These are phyloP conservation scores for Chrysomallon squamiferum DNA, from an alignment of 1,140 invertebrate species.

Conservation along the genomic window DNA sequence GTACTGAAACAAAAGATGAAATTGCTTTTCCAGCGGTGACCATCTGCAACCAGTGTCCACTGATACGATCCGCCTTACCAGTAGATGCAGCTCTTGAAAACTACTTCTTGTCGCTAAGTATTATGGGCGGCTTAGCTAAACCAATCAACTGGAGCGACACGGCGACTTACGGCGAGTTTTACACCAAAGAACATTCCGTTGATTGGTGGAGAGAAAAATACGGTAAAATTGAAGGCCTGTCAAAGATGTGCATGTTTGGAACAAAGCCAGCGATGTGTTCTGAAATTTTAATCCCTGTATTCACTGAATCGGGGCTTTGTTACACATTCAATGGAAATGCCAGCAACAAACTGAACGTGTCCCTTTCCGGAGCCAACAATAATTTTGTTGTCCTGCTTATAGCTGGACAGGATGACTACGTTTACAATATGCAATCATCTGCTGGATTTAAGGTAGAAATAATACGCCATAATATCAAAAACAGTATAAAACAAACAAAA, in stretches of 20 bases:
- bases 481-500: no score
- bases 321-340: constrained; percentile 1
- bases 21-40: background rate
- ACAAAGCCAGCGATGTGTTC: background rate
- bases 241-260: background rate
- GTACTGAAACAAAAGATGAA: background rate
- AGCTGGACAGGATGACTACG: background rate
- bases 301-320: background rate
- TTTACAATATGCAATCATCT: background rate
- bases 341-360: background rate
- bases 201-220: constrained; percentile 1
- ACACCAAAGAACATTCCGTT: background rate
- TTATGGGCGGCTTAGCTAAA: background rate
- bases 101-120: background rate
- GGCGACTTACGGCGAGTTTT: background rate
- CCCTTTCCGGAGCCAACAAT: background rate
- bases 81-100: background rate
- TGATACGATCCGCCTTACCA: background rate
- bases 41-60: constrained; percentile 1
- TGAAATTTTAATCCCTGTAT: background rate
- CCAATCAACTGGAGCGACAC: background rate
- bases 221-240: background rate
- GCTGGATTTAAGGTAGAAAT: background rate
- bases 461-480: no score
- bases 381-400: background rate